A percentile compares a stretch with the other conserved stretches of the same genome.
These are phyloP conservation scores for Himantopus leucocephalus DNA, from an alignment of 2,113 vertebrate genomes.

Conservation along the genomic window DNA sequence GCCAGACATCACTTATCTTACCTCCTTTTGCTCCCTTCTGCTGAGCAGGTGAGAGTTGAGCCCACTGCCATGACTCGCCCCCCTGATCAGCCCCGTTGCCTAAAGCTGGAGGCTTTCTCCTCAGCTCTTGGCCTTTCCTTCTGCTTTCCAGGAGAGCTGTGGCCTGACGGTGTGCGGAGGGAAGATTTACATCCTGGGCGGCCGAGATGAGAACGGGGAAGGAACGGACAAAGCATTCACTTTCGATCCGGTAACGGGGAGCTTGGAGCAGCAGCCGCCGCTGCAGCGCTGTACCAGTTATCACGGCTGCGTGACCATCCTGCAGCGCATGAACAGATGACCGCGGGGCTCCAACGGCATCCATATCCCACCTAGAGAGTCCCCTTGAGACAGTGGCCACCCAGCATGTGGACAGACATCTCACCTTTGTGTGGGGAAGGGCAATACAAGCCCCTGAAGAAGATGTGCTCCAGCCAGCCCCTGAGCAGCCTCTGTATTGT, in stretches of 20 bases:
- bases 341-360: neutral
- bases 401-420: neutral
- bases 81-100: neutral
- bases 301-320: constrained; percentile 79
- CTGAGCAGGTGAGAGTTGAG: neutral
- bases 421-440: neutral
- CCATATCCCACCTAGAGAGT: neutral
- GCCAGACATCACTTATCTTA: neutral
- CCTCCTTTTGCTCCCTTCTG: neutral
- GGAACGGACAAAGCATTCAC: constrained; percentile 69
- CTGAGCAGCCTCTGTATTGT: neutral
- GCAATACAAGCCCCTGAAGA: neutral
- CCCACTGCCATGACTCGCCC: neutral
- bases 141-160: constrained; percentile 77
- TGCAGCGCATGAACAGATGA: constrained; percentile 66
- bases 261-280: constrained; percentile 50
- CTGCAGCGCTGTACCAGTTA: constrained; percentile 77
- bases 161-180: constrained; percentile 76
- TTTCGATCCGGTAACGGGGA: constrained; percentile 60
- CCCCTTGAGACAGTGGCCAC: neutral
- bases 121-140: neutral
- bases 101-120: neutral
- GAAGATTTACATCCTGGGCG: constrained; percentile 79
- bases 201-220: constrained; percentile 68
- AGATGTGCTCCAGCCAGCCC: neutral